Evolutionary conservation across 2,888 invertebrate genomes (phyloP), one percentile per base, ranked within the genome.

Genomic region (Protophormia terraenovae): DNA sequence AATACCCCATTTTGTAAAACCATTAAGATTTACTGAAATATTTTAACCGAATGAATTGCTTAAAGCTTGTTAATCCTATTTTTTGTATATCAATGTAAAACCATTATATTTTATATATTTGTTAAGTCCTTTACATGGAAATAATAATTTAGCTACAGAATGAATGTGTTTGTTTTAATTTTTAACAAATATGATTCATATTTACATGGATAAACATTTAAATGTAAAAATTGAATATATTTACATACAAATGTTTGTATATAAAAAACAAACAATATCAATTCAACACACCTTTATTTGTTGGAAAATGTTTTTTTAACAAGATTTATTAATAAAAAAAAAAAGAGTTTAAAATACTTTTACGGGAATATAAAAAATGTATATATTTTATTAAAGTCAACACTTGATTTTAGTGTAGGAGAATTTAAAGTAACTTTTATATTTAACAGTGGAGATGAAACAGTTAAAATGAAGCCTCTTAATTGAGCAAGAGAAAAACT

Each of bases 211-310:
- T 35, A 62, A 24, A 62, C 35, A 60, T 60, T 27, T 55, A 55
- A 8, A 6, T 60, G 2, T 1, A 14, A 24, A 0, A 14, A 45
- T 10, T 0, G 8, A 45, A 29, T 29, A 29, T n/a, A 47, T n/a
- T 4, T 47, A 16, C 22, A 7, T 45, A 47, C 16, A 4, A 10
- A 27, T 12, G 16, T 29, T 1, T 7, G 27, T 27, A 8, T 8
- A 24, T 24, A 62, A 22, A 41, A 16, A 41, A 24, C 32, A 24
- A n/a, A 8, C n/a, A 22, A 19, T 45, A 45, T 27, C 24, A 45
- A n/a, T 64, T 24, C 1, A 66, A 67, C 66, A 47, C 66, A 67
- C 66, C 66, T 67, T 67, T 67, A 47, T 67, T 67, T 67, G 45
- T 19, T 67, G n/a, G n/a, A 66, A 66, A 32, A 22, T 38, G 7